Conservation (phyloP, 2,888 invertebrate genomes). For the Drosophila anomelani region DNA sequence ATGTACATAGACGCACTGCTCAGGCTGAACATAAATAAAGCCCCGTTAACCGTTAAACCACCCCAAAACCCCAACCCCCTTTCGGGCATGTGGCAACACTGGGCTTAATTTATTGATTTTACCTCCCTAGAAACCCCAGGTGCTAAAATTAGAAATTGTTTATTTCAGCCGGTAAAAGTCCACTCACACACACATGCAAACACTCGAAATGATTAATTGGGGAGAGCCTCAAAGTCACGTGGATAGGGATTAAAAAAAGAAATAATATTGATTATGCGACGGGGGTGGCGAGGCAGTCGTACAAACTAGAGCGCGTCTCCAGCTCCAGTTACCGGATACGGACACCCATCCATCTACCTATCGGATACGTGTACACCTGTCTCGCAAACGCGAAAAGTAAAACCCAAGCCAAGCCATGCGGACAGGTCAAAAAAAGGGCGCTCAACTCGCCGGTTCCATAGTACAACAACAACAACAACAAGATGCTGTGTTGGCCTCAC, state of each 20-base stretch:
- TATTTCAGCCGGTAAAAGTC: constrained; percentile 50
- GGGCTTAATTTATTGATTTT: constrained; percentile 76
- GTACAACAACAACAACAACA: constrained; percentile 46
- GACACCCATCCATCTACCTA: constrained; percentile 6
- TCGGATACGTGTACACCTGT: constrained; percentile 37
- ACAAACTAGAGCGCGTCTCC: constrained; percentile 23
- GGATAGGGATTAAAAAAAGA: constrained; percentile 29
- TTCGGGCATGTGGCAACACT: constrained; percentile 64
- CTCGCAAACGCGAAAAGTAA: constrained; percentile 31
- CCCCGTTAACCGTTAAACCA: constrained; percentile 39
- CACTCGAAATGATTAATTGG: constrained; percentile 59
- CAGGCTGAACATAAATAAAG: constrained; percentile 28
- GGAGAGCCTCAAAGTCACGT: constrained; percentile 50
- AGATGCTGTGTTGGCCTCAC: constrained; percentile 74
- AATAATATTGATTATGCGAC: constrained; percentile 53
- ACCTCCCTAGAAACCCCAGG: constrained; percentile 46
- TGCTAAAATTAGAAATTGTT: constrained; percentile 65
- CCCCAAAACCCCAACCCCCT: constrained; percentile 31
- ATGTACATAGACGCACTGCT: constrained; percentile 31
- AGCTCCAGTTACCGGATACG: constrained; percentile 24
- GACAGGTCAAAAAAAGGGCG: constrained; percentile 71
- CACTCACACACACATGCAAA: constrained; percentile 24
- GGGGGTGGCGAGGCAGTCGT: constrained; percentile 1
- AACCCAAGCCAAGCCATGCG: constrained; percentile 50
- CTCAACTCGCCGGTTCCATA: constrained; percentile 65